Evolutionary conservation across 2,797 vertebrate genomes (phyloP), one percentile per base, ranked within the genome.

Genomic region (Chiroxiphia lanceolata): DNA sequence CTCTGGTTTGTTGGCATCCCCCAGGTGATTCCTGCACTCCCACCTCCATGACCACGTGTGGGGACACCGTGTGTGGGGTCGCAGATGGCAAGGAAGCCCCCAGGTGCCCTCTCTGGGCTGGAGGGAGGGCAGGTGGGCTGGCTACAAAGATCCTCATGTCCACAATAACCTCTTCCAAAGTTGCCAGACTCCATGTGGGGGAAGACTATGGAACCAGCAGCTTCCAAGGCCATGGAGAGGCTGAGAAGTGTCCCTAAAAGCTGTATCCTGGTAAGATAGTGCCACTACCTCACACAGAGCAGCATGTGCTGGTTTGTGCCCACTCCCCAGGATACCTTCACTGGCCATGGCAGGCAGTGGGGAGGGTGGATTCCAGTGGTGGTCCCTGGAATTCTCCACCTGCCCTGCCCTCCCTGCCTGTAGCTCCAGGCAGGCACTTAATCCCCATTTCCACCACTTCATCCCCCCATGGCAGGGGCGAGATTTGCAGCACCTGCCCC

Each of bases 41-140:
- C 59, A 45, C 44, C 12, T 29, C 29, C 6, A n/a, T 1, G 34
- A 31, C 27, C 44, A 44, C 4, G 0, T 1, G 5, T 26, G 44
- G 48, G 29, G 26, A 64, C 56, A 33, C 6, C 4, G 8, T 9
- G 13, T 8, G n/a, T 15, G 44, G 36, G 22, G 7, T 9, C 48
- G 4, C 53, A 60, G 48, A 51, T n/a, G 31, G 18, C 36, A 51
- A 85, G 50, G 33, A 59, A 53, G 19, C 1, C 14, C 19, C 42
- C n/a, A 23, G 1, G 15, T 42, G 5, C 6, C 33, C 47, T 51
- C 31, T 8, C 15, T 5, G 6, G 36, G 25, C 9, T 68, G 17
- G 20, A 40, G 27, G 27, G 33, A 65, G 42, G 20, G 23, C 50
- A 75, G 26, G 5, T 38, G 68, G 70, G 27, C 25, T 59, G 40